Percentiles rank a stretch among this genome's conserved stretches.
These are phyloP conservation scores for Pollenia labialis DNA, from an alignment of 2,888 invertebrate species.

Conservation along the genomic window DNA sequence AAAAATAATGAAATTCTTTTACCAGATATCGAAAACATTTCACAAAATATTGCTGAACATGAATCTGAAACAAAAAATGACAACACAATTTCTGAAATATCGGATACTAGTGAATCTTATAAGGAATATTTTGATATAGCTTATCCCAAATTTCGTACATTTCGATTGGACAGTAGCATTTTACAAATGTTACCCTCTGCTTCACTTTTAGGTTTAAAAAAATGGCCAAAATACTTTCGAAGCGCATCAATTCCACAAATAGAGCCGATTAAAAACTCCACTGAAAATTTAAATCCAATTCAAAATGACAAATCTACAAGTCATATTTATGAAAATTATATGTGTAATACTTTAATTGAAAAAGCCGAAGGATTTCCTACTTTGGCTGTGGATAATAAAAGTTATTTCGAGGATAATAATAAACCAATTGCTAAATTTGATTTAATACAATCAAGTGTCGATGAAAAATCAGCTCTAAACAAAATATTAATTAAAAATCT, in stretches of 20 bases:
- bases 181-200: slow-evolving; percentile 15
- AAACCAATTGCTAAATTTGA: too few species aligned
- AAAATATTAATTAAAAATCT: too few species aligned
- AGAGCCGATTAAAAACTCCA: background rate
- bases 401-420: too few species aligned
- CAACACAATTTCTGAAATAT: background rate
- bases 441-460: too few species aligned
- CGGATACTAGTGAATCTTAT: background rate
- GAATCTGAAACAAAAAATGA: background rate
- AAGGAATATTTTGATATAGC: background rate
- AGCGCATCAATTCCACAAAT: background rate
- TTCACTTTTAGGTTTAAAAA: slow-evolving; percentile 44
- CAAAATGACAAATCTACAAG: background rate
- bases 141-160: background rate
- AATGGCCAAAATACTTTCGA: slow-evolving; percentile 54
- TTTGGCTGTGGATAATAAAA: too few species aligned
- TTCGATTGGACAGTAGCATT: slow-evolving; percentile 33
- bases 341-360: background rate
- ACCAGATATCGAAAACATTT: background rate
- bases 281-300: background rate
- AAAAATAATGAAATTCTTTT: background rate
- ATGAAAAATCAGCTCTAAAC: too few species aligned
- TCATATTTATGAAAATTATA: background rate
- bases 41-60: background rate
- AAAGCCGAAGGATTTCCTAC: background rate